Evolutionary conservation across 2,113 vertebrate species (phyloP).

Genomic region (Eira barbara): DNA sequence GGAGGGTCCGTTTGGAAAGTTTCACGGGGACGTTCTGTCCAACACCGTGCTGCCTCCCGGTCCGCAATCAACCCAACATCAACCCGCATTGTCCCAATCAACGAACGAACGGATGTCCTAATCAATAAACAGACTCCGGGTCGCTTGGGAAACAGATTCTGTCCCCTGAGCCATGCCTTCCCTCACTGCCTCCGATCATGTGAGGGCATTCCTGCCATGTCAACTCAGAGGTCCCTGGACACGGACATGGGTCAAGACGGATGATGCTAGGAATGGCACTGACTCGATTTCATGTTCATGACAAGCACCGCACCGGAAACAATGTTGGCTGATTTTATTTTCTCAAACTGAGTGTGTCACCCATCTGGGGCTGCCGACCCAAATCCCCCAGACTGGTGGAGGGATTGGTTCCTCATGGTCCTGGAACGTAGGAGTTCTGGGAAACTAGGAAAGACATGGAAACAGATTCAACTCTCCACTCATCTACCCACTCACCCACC

Average conservation of each 20-base stretch:
- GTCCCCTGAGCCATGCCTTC: accelerated
- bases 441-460: too few species aligned
- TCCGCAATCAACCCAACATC: too few species aligned
- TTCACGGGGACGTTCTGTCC: accelerated
- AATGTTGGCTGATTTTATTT: accelerated
- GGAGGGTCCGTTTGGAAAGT: accelerated
- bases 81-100: background rate
- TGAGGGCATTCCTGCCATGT: accelerated
- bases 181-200: accelerated
- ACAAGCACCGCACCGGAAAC: accelerated
- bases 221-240: accelerated
- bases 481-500: background rate
- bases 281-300: accelerated
- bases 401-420: background rate
- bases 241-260: accelerated
- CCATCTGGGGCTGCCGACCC: accelerated
- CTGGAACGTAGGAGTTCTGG: too few species aligned
- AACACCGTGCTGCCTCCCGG: background rate
- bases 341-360: accelerated
- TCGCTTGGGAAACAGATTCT: accelerated
- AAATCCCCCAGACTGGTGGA: too few species aligned
- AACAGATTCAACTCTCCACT: background rate
- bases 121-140: accelerated
- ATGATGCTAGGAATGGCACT: accelerated
- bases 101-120: accelerated